A percentile compares a stretch with the other conserved stretches of the same genome.
Evolutionary conservation across 2,888 invertebrate species (phyloP).

Genomic region (Gibbula magus): DNA sequence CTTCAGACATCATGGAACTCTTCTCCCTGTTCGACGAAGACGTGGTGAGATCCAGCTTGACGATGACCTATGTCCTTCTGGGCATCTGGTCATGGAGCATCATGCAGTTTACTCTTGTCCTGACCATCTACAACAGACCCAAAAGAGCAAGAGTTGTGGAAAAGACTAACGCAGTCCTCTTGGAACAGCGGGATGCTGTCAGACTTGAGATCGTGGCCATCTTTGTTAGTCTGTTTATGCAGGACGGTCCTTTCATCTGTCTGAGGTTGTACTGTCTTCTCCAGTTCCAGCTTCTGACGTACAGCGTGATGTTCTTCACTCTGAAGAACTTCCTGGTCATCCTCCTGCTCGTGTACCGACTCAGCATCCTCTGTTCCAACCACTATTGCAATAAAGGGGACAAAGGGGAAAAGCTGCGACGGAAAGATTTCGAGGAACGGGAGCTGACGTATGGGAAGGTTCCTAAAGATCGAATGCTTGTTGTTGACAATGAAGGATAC

Average conservation of each 20-base stretch:
- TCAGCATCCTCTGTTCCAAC: slow-evolving; percentile 45
- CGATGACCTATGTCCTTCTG: slow-evolving; percentile 64
- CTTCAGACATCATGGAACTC: slow-evolving; percentile 63
- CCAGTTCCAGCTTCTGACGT: slow-evolving; percentile 80
- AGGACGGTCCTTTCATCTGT: slow-evolving; percentile 58
- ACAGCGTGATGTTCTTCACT: slow-evolving; percentile 69
- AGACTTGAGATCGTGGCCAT: slow-evolving; percentile 28
- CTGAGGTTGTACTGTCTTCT: slow-evolving; percentile 84
- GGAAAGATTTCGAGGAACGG: slow-evolving; percentile 11
- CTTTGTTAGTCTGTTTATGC: slow-evolving; percentile 43
- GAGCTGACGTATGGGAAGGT: slow-evolving; percentile 24
- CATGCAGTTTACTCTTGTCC: slow-evolving; percentile 69
- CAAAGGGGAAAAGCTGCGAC: slow-evolving; percentile 17
- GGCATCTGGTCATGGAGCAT: slow-evolving; percentile 69
- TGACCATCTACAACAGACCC: slow-evolving; percentile 36
- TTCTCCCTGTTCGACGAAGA: slow-evolving; percentile 57
- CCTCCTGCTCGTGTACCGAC: slow-evolving; percentile 51
- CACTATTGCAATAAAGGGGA: slow-evolving; percentile 41
- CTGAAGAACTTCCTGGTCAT: slow-evolving; percentile 60
- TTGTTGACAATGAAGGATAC: neutral
- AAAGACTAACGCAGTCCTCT: neutral
- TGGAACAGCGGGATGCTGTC: neutral
- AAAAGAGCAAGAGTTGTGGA: slow-evolving; percentile 7
- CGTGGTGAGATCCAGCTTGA: slow-evolving; percentile 56
- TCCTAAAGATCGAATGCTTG: neutral